Evolutionary conservation across 2,888 invertebrate genomes (phyloP).

Genomic region (Syrista parreyssii): DNA sequence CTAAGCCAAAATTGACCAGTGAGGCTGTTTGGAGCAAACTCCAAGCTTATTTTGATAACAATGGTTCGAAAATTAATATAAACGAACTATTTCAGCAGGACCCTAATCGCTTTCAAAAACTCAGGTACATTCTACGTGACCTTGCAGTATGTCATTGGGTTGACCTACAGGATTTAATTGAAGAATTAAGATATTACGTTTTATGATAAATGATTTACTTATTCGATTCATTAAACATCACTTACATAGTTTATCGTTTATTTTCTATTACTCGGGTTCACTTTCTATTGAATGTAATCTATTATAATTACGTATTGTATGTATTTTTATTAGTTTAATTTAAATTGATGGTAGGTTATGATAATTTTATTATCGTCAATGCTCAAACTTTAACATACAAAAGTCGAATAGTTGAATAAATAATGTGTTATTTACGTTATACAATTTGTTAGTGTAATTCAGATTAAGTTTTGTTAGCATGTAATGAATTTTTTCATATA

Average conservation of each 20-base stretch:
- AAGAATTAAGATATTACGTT: not conserved
- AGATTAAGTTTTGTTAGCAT: not conserved
- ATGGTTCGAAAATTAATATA: slow-evolving; percentile 83
- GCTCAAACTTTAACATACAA: not conserved
- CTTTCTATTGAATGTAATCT: too few species aligned
- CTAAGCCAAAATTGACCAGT: slow-evolving; percentile 69
- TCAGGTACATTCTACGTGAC: slow-evolving; percentile 75
- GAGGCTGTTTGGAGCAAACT: slow-evolving; percentile 82
- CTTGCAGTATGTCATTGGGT: slow-evolving; percentile 34
- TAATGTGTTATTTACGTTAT: not conserved
- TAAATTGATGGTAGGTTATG: not conserved
- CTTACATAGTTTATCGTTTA: not conserved
- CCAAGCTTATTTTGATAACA: slow-evolving; percentile 77
- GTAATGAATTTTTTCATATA: not conserved
- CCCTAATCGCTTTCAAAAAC: slow-evolving; percentile 85
- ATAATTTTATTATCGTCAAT: not conserved
- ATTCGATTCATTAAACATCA: not conserved
- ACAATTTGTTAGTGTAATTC: not conserved
- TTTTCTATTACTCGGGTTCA: not conserved
- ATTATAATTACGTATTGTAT: too few species aligned
- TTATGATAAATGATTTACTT: not conserved
- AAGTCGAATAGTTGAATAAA: not conserved
- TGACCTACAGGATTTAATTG: not conserved
- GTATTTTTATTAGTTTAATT: not conserved
- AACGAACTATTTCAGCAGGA: slow-evolving; percentile 85